Percentiles rank a stretch among this genome's conserved stretches.
Evolutionary conservation across 2,113 vertebrate species (phyloP).

Genomic region (Halcyon senegalensis): DNA sequence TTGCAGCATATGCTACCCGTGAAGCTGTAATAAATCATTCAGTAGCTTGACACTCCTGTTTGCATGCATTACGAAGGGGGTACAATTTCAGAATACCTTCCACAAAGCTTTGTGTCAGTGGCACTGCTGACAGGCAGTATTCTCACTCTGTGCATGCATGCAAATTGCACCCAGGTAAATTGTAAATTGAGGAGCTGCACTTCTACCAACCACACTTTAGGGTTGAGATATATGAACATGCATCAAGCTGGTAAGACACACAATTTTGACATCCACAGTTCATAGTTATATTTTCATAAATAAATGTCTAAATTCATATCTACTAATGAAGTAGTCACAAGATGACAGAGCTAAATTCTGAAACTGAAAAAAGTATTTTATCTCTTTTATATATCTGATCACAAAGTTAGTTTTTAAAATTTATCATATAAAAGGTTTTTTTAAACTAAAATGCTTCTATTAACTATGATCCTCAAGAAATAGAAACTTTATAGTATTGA

Average conservation of each 20-base stretch:
- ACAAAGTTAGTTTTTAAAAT: rapidly evolving
- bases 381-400: not conserved
- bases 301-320: not conserved
- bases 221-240: no score
- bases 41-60: not conserved
- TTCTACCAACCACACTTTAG: no score
- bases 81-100: not conserved
- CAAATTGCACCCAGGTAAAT: rapidly evolving
- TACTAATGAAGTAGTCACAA: not conserved
- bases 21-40: not conserved
- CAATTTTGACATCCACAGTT: not conserved
- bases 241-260: not conserved
- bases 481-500: not conserved
- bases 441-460: not conserved
- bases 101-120: not conserved
- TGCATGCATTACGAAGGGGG: rapidly evolving
- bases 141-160: rapidly evolving
- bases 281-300: not conserved
- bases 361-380: not conserved
- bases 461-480: not conserved
- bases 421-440: not conserved
- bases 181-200: rapidly evolving
- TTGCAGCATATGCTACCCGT: not conserved
- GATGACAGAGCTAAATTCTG: not conserved
- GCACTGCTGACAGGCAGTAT: rapidly evolving